phyloP scores from a whole-genome alignment of 1,140 invertebrate genomes.

The Drosophila repletoides region DNA sequence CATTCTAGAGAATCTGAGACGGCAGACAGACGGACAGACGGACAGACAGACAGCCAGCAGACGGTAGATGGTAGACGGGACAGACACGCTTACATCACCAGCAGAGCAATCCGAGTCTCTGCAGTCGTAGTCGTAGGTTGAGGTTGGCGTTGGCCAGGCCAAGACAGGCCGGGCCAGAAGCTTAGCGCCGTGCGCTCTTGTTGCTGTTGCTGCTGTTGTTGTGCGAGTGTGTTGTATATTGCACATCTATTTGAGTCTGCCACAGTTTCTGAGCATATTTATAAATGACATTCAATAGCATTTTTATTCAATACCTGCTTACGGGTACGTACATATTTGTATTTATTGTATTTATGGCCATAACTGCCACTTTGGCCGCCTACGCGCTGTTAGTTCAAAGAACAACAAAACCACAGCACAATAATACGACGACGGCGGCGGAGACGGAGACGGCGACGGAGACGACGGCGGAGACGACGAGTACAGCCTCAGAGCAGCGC shows the following conservation, averaged over 20 bases:
- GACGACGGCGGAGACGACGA: no score
- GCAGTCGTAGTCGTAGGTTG: slow-evolving; percentile 29
- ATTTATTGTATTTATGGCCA: slow-evolving; percentile 79
- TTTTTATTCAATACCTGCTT: slow-evolving; percentile 68
- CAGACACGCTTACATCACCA: slow-evolving; percentile 37
- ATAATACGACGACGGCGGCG: slow-evolving; percentile 14
- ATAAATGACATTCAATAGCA: slow-evolving; percentile 50
- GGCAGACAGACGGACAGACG: slow-evolving; percentile 27
- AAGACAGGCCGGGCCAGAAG: no score
- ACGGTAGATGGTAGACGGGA: no score
- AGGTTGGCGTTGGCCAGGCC: slow-evolving; percentile 14
- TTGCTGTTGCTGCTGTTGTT: no score
- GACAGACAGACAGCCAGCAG: no score
- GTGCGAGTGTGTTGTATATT: no score
- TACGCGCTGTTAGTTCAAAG: slow-evolving; percentile 47
- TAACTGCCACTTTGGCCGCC: slow-evolving; percentile 74
- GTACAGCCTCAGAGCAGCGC: not conserved
- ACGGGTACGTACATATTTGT: slow-evolving; percentile 72
- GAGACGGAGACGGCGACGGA: no score
- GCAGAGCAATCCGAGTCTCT: slow-evolving; percentile 4
- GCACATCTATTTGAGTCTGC: slow-evolving; percentile 69
- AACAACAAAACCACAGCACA: slow-evolving; percentile 32
- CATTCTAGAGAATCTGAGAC: slow-evolving; percentile 14
- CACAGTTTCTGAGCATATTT: slow-evolving; percentile 49
- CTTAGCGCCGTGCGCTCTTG: slow-evolving; percentile 1